Percentiles rank a stretch among this genome's conserved stretches.
These are phyloP conservation scores for Chirona hameri DNA, from an alignment of 2,888 invertebrate species.

Conservation along the genomic window DNA sequence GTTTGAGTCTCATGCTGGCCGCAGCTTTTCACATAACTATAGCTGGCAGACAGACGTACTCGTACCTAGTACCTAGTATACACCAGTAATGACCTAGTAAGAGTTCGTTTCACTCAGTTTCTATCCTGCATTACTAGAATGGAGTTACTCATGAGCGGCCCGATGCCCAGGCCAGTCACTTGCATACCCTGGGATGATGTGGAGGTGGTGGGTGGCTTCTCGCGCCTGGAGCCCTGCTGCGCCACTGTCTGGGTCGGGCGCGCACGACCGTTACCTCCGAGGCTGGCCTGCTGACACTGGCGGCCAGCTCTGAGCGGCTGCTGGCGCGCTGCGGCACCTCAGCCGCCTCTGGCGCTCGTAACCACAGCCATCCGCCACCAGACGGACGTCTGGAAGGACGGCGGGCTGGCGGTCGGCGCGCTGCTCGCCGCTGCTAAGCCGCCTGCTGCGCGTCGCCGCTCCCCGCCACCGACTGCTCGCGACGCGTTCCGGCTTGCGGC, in stretches of 20 bases:
- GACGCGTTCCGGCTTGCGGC: neutral
- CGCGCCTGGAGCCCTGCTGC: neutral
- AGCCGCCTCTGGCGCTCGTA: neutral
- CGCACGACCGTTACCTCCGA: neutral
- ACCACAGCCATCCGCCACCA: neutral
- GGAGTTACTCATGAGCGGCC: neutral
- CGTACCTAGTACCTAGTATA: no score
- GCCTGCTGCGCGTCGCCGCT: neutral
- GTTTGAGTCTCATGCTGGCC: no score
- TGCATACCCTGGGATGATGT: neutral
- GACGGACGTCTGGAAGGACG: neutral
- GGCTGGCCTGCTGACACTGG: neutral
- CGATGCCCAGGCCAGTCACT: neutral
- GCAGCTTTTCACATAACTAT: no score
- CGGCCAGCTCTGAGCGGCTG: neutral
- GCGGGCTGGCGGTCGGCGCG: neutral
- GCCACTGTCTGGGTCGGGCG: neutral
- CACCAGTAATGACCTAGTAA: no score
- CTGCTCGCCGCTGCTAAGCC: slow-evolving; percentile 7
- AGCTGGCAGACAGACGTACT: no score
- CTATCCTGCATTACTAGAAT: neutral
- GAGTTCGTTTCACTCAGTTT: no score
- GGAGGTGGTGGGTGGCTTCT: neutral
- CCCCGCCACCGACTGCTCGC: neutral
- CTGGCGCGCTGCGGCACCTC: neutral